phyloP scores from a whole-genome alignment of 2,888 invertebrate species.

The Tinea trinotella region DNA sequence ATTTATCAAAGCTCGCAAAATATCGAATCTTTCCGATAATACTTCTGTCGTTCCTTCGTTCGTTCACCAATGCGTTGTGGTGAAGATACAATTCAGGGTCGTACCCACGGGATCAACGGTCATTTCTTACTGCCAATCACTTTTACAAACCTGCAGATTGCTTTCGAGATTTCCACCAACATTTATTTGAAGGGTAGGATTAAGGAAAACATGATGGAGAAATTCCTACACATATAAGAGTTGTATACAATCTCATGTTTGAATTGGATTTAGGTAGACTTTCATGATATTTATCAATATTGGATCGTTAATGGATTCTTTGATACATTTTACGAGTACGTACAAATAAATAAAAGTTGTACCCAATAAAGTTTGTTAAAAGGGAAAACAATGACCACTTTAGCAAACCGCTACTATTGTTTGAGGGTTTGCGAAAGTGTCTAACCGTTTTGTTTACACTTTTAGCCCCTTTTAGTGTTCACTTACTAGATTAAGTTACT shows the following conservation, averaged over 20 bases:
- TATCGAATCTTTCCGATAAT: not conserved
- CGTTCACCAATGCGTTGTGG: not conserved
- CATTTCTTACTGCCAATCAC: slow-evolving; percentile 21
- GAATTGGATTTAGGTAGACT: no score
- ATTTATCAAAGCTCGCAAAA: no score
- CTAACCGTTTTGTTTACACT: slow-evolving; percentile 17
- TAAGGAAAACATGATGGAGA: no score
- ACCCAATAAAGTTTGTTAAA: not conserved
- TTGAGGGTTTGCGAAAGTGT: not conserved
- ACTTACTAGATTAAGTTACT: slow-evolving; percentile 17
- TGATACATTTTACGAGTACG: no score
- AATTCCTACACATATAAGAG: no score
- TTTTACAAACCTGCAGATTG: slow-evolving; percentile 3
- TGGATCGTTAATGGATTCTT: no score
- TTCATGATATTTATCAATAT: no score
- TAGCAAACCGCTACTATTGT: not conserved
- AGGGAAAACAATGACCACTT: slow-evolving; percentile 7
- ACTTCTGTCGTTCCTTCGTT: not conserved
- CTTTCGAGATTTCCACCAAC: not conserved
- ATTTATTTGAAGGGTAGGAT: not conserved
- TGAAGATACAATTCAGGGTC: not conserved
- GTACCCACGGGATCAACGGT: slow-evolving; percentile 7
- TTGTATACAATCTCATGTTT: no score
- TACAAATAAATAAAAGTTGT: not conserved
- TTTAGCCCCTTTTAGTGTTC: slow-evolving; percentile 15